Evolutionary conservation across 2,113 vertebrate genomes (phyloP).

Genomic region (Sorex fumeus): DNA sequence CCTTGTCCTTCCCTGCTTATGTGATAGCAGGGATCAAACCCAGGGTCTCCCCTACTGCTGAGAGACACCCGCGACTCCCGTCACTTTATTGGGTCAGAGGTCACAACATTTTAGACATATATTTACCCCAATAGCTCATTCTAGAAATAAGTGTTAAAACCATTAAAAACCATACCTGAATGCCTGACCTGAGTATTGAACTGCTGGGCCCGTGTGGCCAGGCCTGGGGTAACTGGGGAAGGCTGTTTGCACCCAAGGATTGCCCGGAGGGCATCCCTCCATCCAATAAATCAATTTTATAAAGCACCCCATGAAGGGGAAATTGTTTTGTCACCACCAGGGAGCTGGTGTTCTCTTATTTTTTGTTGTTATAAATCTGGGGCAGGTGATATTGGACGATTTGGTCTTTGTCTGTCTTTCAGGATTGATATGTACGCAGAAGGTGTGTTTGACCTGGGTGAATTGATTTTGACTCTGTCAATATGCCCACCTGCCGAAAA

Average conservation of each 20-base stretch:
- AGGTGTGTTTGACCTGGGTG: constrained; percentile 87
- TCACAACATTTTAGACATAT: too few relatives aligned
- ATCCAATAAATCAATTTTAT: too few relatives aligned
- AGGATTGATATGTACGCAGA: constrained; percentile 93
- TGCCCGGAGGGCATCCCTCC: too few relatives aligned
- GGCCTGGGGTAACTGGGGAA: too few relatives aligned
- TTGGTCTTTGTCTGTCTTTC: constrained; percentile 64
- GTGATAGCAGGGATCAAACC: too few relatives aligned
- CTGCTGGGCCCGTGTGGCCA: too few relatives aligned
- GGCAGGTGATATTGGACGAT: not conserved
- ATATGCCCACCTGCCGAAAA: constrained; percentile 75
- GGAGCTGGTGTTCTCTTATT: not conserved
- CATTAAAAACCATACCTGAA: not conserved
- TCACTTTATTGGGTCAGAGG: too few relatives aligned
- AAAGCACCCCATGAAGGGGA: not conserved
- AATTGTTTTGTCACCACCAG: not conserved
- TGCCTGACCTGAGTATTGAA: too few relatives aligned
- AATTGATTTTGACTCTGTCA: constrained; percentile 81
- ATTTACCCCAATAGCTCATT: not conserved
- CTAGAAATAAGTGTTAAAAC: not conserved
- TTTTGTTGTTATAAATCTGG: not conserved
- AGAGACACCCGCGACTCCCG: too few relatives aligned
- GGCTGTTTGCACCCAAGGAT: too few relatives aligned
- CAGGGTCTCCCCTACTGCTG: too few relatives aligned
- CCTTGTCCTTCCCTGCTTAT: too few relatives aligned